Evolutionary conservation across 1,140 invertebrate species (phyloP).

Genomic region (Physella acuta): DNA sequence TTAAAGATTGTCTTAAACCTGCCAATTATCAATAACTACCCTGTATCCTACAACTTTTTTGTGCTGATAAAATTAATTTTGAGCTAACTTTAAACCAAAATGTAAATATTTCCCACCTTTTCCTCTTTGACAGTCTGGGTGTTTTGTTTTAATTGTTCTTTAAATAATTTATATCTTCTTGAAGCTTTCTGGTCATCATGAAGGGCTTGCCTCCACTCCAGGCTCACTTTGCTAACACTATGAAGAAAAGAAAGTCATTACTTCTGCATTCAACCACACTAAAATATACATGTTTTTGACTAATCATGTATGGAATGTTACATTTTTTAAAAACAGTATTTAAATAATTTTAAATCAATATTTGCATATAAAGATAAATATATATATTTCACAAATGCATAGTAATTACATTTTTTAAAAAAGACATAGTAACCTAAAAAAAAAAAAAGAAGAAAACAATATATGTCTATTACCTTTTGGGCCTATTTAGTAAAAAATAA

Average conservation of each 20-base stretch:
- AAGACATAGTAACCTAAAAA: not conserved
- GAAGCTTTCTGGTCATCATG: conserved; percentile 8
- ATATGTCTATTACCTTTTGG: not conserved
- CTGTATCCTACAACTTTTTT: not conserved
- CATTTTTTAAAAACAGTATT: too few relatives aligned
- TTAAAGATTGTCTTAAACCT: not conserved
- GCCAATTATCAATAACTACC: not conserved
- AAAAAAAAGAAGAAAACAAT: not conserved
- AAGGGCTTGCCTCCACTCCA: not conserved
- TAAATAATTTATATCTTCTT: conserved; percentile 2
- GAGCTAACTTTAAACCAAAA: too few relatives aligned
- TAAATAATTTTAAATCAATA: not conserved
- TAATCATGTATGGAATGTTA: too few relatives aligned
- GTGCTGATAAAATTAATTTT: too few relatives aligned
- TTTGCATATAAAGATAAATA: not conserved
- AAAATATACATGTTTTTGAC: too few relatives aligned
- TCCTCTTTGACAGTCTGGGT: not conserved
- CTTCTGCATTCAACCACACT: too few relatives aligned
- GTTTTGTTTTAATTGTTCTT: too few relatives aligned
- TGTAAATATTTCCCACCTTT: conserved; percentile 5
- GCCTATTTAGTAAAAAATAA: not conserved
- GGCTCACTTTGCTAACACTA: not conserved
- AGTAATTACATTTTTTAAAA: not conserved
- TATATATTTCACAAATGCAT: not conserved
- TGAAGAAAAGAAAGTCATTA: too few relatives aligned